phyloP scores from a whole-genome alignment of 1,140 invertebrate genomes.

The Megathymus violae region DNA sequence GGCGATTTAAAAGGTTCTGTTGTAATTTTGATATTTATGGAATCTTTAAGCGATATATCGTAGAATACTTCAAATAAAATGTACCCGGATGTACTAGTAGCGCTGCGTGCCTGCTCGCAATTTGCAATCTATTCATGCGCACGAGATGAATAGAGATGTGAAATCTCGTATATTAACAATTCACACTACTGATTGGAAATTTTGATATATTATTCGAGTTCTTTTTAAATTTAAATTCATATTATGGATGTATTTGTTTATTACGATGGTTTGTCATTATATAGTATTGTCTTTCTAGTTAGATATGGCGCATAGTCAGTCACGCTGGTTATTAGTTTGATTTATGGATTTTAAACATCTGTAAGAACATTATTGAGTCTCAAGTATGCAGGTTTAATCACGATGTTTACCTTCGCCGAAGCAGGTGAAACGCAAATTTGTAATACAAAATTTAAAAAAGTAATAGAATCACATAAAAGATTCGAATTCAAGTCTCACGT shows the following conservation, averaged over 20 bases:
- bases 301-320: no score
- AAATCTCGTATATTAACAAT: constrained; percentile 23
- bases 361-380: no score
- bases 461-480: no score
- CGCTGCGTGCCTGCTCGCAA: constrained; percentile 13
- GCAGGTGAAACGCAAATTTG: no score
- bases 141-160: constrained; percentile 28
- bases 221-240: neutral
- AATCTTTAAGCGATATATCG: constrained; percentile 8
- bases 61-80: constrained; percentile 1
- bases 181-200: constrained; percentile 10
- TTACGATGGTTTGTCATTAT: no score
- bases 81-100: constrained; percentile 22
- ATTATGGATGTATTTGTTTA: neutral
- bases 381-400: no score
- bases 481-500: no score
- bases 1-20: neutral
- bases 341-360: no score
- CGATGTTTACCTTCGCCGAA: no score
- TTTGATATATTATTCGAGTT: neutral
- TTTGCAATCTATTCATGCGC: constrained; percentile 28
- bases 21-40: neutral
- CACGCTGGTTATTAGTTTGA: no score
- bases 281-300: no score
- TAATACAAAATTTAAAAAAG: no score